Conservation (phyloP, 1,140 invertebrate genomes). For the Lamellibrachia luymesi region DNA sequence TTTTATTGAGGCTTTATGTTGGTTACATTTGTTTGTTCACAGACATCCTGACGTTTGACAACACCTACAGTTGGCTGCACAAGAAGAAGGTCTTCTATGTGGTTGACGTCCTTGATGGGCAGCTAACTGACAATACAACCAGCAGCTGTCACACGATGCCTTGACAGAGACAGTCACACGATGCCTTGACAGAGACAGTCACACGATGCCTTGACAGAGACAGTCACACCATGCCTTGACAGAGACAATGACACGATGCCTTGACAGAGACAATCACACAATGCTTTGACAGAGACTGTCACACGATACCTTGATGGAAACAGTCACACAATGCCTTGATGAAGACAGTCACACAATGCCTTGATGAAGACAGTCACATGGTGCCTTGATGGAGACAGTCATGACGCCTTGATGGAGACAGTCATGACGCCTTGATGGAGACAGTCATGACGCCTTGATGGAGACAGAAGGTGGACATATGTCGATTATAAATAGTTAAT, state of each 20-base stretch:
- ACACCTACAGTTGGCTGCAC: slow-evolving; percentile 76
- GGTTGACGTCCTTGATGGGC: slow-evolving; percentile 35
- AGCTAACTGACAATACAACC: neutral
- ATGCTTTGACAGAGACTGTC: neutral
- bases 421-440: neutral
- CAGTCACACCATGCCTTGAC: neutral
- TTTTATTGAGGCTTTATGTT: too few species aligned
- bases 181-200: neutral
- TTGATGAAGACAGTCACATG: too few species aligned
- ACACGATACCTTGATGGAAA: neutral
- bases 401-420: neutral
- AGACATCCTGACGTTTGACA: slow-evolving; percentile 88
- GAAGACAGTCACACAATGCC: neutral
- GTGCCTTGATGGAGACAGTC: too few species aligned
- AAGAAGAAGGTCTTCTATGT: slow-evolving; percentile 78
- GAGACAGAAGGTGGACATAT: neutral
- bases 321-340: too few species aligned
- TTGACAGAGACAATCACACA: too few species aligned
- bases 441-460: neutral
- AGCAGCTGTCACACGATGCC: neutral
- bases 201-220: neutral
- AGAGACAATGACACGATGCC: neutral
- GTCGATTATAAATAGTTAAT: neutral
- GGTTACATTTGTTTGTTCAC: slow-evolving; percentile 43
- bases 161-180: neutral